Percentiles rank a stretch among this genome's conserved stretches.
phyloP scores from a whole-genome alignment of 2,888 invertebrate species.

The Tyria jacobaeae region DNA sequence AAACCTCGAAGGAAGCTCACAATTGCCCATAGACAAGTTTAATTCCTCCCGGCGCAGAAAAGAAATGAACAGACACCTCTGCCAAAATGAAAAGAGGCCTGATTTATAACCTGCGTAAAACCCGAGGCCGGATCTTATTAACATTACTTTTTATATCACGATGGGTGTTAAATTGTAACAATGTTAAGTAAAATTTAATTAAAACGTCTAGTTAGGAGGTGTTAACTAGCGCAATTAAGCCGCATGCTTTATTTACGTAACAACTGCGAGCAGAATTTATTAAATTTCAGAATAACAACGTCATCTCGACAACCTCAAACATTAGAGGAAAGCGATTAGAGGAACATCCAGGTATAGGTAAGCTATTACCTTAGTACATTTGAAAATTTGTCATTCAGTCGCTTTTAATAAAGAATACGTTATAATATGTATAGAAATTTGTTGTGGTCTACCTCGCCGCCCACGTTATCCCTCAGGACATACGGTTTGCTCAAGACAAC shows the following conservation, averaged over 20 bases:
- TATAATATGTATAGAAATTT: neutral
- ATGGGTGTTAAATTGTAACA: constrained; percentile 81
- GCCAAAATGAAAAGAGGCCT: constrained; percentile 81
- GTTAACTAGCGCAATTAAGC: constrained; percentile 78
- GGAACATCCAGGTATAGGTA: neutral
- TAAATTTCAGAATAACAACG: constrained; percentile 10
- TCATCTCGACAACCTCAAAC: neutral
- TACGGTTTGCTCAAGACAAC: neutral
- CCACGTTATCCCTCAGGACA: neutral
- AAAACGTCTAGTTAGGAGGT: constrained; percentile 77
- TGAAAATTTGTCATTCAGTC: neutral
- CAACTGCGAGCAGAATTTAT: constrained; percentile 47
- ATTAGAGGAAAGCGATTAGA: neutral
- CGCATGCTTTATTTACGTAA: constrained; percentile 58
- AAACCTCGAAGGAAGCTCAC: constrained; percentile 57
- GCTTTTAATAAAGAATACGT: neutral
- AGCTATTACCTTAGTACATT: neutral
- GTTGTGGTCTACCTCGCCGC: neutral
- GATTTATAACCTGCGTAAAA: constrained; percentile 81
- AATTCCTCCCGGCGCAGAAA: constrained; percentile 74
- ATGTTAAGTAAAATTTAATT: constrained; percentile 83
- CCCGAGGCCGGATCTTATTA: constrained; percentile 80
- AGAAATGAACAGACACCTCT: constrained; percentile 82
- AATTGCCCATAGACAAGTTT: constrained; percentile 79
- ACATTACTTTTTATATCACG: constrained; percentile 84